Base-by-base conservation (phyloP, 2,797 vertebrate species). In the Pangasius krempfi region DNA sequence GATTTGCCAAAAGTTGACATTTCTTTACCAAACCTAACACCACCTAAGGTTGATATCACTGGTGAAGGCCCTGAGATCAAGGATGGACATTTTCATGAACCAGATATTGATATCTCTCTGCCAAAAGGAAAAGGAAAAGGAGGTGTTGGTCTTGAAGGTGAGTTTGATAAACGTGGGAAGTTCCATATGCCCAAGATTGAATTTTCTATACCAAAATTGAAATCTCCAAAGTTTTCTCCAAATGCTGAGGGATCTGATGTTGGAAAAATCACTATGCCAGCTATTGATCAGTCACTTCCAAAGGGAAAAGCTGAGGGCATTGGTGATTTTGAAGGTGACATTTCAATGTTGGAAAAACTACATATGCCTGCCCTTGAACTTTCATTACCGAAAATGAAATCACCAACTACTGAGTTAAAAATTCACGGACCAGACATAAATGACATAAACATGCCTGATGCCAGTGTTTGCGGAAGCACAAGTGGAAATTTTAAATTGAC, bases 401-500 rank as follows among this genome's bases (percentile, higher is more conserved):
- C 75, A 78, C 13, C 27, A n/a, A 52, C 18, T 54, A 3, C 14
- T 78, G 47, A 78, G 27, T 78, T 47, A 78, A 50, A 78, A 33
- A 22, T 12, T 58, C 18, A 56, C 25, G 9, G 30, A 81, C 30
- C 20, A 81, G 52, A 37, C 10, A 22, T 40, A 37, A 58, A 20
- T 58, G 78, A 58, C 25, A 81, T 58, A 22, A 81, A 37, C 25
- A 22, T 37, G 10, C 54, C 88, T 72, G 54, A 54, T 60, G 54
- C 20, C 30, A 86, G 6, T 40, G 52, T 22, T 80, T 70, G 27
- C 18, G 66, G 73, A 33, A 54, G 52, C 40, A 79, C 89, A 72
- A 91, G 93, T 85, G 89, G 89, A 86, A 92, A 94, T 47, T 88
- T 95, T 4, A 96, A 96, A 92, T 90, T 96, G 82, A 96, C 96